phyloP scores from a whole-genome alignment of 2,888 invertebrate genomes.

The Brenthis hecate region DNA sequence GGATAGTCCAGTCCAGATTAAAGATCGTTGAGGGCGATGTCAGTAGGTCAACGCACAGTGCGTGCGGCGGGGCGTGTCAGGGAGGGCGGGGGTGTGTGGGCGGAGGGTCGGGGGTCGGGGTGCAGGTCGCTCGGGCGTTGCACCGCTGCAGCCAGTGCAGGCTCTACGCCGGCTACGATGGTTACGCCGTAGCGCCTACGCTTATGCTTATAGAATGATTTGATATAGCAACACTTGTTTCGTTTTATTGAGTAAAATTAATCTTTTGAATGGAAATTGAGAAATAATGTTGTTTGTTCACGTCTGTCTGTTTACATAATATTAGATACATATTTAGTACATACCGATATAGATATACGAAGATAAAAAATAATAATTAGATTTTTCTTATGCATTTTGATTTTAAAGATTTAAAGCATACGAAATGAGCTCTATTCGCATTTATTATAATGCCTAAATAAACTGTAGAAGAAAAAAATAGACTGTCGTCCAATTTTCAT shows the following conservation, averaged over 20 bases:
- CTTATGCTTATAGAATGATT: constrained; percentile 41
- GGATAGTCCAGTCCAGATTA: constrained; percentile 66
- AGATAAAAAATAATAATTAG: too few species aligned
- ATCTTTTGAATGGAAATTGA: constrained; percentile 24
- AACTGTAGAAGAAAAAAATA: too few species aligned
- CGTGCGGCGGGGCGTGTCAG: constrained; percentile 61
- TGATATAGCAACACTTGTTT: constrained; percentile 25
- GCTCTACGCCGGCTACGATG: constrained; percentile 62
- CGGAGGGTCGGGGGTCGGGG: constrained; percentile 43
- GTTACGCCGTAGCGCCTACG: constrained; percentile 55
- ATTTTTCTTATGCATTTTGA: too few species aligned
- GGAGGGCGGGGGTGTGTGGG: constrained; percentile 43
- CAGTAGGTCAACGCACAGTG: constrained; percentile 81
- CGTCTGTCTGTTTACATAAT: background rate
- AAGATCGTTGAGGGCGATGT: constrained; percentile 79
- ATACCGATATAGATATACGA: too few species aligned
- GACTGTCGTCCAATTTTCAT: too few species aligned
- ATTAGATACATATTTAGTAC: too few species aligned
- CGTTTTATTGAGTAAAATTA: constrained; percentile 22
- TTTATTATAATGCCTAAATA: too few species aligned
- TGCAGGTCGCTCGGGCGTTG: constrained; percentile 64
- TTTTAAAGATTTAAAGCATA: too few species aligned
- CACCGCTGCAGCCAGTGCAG: constrained; percentile 75
- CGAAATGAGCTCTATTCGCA: too few species aligned
- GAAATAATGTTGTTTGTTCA: background rate